Evolutionary conservation across 2,113 vertebrate genomes (phyloP).

Genomic region (Nycticryphes semicollaris): DNA sequence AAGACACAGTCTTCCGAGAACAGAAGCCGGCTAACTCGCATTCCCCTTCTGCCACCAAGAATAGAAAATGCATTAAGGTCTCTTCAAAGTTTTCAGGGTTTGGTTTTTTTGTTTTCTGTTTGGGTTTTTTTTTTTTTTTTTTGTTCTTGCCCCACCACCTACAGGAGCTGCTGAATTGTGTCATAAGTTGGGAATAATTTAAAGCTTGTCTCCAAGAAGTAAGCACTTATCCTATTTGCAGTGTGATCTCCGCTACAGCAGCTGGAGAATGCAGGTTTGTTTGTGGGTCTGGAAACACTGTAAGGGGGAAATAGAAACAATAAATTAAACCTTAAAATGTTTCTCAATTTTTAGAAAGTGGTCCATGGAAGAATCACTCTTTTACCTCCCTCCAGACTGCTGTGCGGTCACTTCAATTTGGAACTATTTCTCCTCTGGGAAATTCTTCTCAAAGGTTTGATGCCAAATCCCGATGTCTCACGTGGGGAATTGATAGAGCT

Average conservation of each 20-base stretch:
- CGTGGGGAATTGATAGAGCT: too few species aligned
- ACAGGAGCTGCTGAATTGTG: neutral
- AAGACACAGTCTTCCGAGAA: neutral
- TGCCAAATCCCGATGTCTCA: neutral
- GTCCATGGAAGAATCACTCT: neutral
- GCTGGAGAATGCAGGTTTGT: neutral
- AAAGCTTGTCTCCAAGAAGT: neutral
- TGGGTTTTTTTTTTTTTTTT: neutral
- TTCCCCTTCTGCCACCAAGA: neutral
- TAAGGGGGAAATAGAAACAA: neutral
- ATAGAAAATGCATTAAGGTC: neutral
- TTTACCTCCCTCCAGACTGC: neutral
- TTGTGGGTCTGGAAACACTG: neutral
- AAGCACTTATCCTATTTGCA: neutral
- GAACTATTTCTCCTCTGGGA: neutral
- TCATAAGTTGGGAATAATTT: neutral
- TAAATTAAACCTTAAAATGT: neutral
- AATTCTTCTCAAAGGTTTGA: neutral
- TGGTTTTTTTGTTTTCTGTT: neutral
- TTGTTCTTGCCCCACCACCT: neutral
- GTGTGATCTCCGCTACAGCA: fast-evolving
- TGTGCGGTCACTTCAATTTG: neutral
- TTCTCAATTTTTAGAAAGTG: neutral
- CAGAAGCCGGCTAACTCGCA: neutral
- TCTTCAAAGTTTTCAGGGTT: neutral